Base-by-base conservation (phyloP, 1,140 invertebrate species). In the Lerema accius region DNA sequence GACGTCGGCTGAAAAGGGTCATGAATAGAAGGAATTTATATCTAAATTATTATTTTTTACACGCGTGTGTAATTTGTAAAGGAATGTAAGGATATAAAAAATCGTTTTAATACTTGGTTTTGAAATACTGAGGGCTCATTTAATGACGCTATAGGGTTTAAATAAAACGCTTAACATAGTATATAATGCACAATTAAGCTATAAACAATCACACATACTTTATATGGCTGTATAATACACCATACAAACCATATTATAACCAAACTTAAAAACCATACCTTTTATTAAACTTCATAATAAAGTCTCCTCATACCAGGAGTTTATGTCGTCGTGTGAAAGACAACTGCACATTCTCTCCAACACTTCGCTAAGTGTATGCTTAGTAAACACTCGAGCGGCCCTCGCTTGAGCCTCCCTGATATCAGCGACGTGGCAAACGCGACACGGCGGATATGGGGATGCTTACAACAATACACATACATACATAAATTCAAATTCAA, bases 1-100 rank as follows among this genome's bases (percentile, higher is more conserved):
- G 42, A 45, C 28, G 35, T 58, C 55, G 14, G 26, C 53, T 16
- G 40, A 55, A 46, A 58, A 58, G 42, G 53, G 39, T 56, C 40
- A 35, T 26, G 53, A 14, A 46, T 35, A 17, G 28, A 35, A 58
- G 19, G 42, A 58, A 46, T 35, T 32, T 32, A 32, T 56, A 43
- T 28, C 45, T 28, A 35, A 26, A 51, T 51, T 51, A 51, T 32
- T 32, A 51, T 39, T 39, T 51, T 32, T 51, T 51, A 14, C 48
- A 19, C 32, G 35, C 35, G 9, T 51, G 19, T 13, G 35, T 6
- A 39, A 37, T 51, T 51, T 51, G 35, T 51, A 15, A 51, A 51
- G 15, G 40, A 56, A 56, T 45, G 16, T 43, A 13, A 19, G 37
- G 51, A 26, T 32, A 32, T 1, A n/a, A 56, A 45, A 26, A 19